A percentile compares a stretch with the other conserved stretches of the same genome.
phyloP scores from a whole-genome alignment of 2,888 invertebrate genomes.

The Polia nebulosa region DNA sequence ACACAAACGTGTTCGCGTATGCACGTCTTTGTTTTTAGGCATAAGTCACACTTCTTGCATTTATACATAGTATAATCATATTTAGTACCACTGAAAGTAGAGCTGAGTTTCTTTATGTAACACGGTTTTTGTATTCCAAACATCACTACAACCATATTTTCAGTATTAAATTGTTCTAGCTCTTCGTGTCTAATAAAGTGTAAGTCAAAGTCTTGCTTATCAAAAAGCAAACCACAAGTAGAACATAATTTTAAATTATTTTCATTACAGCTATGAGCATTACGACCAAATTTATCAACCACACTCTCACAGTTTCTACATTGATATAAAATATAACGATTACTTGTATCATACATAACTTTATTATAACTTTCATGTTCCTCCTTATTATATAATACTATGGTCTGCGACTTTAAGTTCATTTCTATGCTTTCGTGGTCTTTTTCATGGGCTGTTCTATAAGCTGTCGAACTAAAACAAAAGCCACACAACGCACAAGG shows the following conservation, averaged over 20 bases:
- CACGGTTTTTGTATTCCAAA: conserved; percentile 69
- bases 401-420: conserved; percentile 71
- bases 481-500: conserved; percentile 77
- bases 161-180: conserved; percentile 70
- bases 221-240: conserved; percentile 76
- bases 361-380: conserved; percentile 72
- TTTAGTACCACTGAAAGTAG: conserved; percentile 74
- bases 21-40: conserved; percentile 66
- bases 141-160: conserved; percentile 78
- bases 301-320: conserved; percentile 80
- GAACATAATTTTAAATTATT: conserved; percentile 72
- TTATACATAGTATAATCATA: conserved; percentile 79
- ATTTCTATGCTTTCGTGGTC: conserved; percentile 69
- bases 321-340: conserved; percentile 76
- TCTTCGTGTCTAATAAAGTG: conserved; percentile 77
- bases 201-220: conserved; percentile 67
- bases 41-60: conserved; percentile 78
- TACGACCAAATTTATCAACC: conserved; percentile 70
- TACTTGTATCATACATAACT: conserved; percentile 62
- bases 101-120: conserved; percentile 28
- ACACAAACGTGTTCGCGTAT: conserved; percentile 74
- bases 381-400: conserved; percentile 77
- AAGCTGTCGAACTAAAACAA: conserved; percentile 70
- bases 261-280: conserved; percentile 72
- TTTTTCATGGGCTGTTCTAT: conserved; percentile 73